Conservation (phyloP, 2,797 vertebrate genomes). For the Pagetopsis macropterus region DNA sequence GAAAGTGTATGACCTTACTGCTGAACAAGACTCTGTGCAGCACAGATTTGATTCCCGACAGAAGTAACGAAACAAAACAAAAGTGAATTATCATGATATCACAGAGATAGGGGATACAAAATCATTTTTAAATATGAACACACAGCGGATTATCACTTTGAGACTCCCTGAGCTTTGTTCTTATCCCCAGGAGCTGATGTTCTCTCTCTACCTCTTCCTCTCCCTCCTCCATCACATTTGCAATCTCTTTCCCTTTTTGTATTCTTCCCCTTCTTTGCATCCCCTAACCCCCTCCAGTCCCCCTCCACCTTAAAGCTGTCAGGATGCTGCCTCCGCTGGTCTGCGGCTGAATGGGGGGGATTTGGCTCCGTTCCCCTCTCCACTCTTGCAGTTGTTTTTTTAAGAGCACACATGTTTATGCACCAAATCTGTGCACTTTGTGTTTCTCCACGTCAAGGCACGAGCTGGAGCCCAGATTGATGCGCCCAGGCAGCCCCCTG, state of each 20-base stretch:
- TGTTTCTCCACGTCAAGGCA: constrained; percentile 73
- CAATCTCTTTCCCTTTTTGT: constrained; percentile 30
- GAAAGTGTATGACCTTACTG: constrained; percentile 15
- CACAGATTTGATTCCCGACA: neutral
- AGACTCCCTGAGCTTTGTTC: constrained; percentile 56
- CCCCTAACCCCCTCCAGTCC: constrained; percentile 20
- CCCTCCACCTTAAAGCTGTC: constrained; percentile 70
- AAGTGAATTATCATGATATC: constrained; percentile 39
- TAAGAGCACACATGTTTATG: constrained; percentile 74
- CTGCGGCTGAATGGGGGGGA: constrained; percentile 76
- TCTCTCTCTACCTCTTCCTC: constrained; percentile 53
- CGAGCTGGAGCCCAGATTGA: constrained; percentile 74
- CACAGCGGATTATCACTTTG: constrained; percentile 53
- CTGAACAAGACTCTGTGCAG: neutral
- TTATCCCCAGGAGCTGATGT: constrained; percentile 61
- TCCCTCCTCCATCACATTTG: constrained; percentile 40
- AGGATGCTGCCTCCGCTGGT: constrained; percentile 73
- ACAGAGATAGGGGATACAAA: constrained; percentile 13
- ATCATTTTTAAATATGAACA: constrained; percentile 45
- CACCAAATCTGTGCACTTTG: constrained; percentile 78
- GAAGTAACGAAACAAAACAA: constrained; percentile 5
- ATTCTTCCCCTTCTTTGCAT: constrained; percentile 32
- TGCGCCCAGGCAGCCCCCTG: constrained; percentile 72
- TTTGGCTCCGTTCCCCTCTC: constrained; percentile 69
- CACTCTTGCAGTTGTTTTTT: constrained; percentile 34